phyloP scores from a whole-genome alignment of 2,888 invertebrate species.

The Thereva nobilitata region DNA sequence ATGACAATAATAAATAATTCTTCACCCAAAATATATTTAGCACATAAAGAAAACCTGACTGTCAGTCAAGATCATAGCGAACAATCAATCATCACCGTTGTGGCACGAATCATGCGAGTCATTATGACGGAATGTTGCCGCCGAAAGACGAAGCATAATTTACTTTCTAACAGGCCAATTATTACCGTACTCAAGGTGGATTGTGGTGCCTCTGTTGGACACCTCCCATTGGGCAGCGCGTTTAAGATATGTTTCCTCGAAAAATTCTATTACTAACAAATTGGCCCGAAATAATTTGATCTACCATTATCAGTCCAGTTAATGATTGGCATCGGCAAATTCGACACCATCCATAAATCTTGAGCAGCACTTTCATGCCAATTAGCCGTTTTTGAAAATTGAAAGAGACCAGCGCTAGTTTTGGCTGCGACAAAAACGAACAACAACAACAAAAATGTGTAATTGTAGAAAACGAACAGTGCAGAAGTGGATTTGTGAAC shows the following conservation, averaged over 20 bases:
- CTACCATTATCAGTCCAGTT: background rate
- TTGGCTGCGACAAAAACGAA: background rate
- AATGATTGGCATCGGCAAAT: constrained; percentile 16
- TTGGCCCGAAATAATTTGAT: too few relatives aligned
- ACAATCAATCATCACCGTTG: background rate
- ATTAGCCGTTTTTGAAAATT: constrained; percentile 17
- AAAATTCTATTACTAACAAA: too few relatives aligned
- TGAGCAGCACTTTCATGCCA: constrained; percentile 22
- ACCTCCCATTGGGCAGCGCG: too few relatives aligned
- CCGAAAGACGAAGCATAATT: too few relatives aligned
- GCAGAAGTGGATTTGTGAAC: background rate
- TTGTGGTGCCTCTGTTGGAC: background rate
- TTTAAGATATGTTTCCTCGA: background rate
- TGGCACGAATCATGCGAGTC: background rate
- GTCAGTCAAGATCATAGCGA: background rate
- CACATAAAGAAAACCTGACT: too few relatives aligned
- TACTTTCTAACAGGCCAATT: too few relatives aligned
- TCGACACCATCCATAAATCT: constrained; percentile 22
- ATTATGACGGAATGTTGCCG: background rate
- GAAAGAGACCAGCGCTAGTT: background rate
- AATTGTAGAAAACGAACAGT: background rate
- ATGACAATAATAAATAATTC: too few relatives aligned
- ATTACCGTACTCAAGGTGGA: too few relatives aligned
- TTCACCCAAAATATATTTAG: too few relatives aligned
- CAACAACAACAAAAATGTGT: background rate